Conservation (phyloP, 2,888 invertebrate species). For the Nephrotoma appendiculata region DNA sequence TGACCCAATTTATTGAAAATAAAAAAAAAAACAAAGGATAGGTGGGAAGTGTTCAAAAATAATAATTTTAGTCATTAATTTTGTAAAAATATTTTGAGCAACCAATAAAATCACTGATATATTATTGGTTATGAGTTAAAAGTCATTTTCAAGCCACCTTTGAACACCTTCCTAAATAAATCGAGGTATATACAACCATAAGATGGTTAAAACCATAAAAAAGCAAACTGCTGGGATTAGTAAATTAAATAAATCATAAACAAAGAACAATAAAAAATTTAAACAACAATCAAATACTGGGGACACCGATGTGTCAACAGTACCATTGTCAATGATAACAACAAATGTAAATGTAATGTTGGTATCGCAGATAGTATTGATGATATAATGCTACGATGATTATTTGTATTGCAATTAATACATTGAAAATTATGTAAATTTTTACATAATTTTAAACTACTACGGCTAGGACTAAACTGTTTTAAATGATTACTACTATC, state of each 20-base stretch:
- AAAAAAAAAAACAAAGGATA: neutral
- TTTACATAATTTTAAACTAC: neutral
- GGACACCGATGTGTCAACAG: slow-evolving; percentile 52
- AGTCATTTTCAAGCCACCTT: too few relatives aligned
- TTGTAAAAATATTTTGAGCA: too few relatives aligned
- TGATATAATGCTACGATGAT: slow-evolving; percentile 10
- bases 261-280: slow-evolving; percentile 6
- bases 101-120: too few relatives aligned
- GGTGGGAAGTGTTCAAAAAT: neutral
- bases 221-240: neutral
- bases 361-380: slow-evolving; percentile 14
- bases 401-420: slow-evolving; percentile 7
- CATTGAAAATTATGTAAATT: neutral
- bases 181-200: too few relatives aligned
- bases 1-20: neutral
- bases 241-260: neutral
- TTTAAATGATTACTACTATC: neutral
- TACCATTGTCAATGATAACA: slow-evolving; percentile 50
- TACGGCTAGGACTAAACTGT: neutral
- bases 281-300: slow-evolving; percentile 26
- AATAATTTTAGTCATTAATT: too few relatives aligned
- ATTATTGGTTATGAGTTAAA: too few relatives aligned
- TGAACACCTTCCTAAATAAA: too few relatives aligned
- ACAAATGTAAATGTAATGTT: slow-evolving; percentile 48
- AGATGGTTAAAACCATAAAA: neutral